Evolutionary conservation across 2,113 vertebrate species (phyloP).

Genomic region (Oxygymnocypris stewartii): DNA sequence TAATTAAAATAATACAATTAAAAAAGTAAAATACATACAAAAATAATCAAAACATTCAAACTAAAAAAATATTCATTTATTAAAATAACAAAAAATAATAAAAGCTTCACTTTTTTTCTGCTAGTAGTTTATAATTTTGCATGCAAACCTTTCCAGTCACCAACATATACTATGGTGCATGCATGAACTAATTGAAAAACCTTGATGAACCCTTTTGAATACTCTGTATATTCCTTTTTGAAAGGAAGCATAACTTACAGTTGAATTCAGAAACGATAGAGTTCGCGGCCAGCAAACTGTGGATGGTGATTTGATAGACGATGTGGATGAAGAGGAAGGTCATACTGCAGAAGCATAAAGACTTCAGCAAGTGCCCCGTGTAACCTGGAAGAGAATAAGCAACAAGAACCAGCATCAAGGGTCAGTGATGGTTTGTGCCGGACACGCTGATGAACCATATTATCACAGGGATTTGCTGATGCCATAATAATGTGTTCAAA

Average conservation of each 20-base stretch:
- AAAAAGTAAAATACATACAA: too few species aligned
- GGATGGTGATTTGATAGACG: constrained; percentile 95
- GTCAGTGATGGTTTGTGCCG: background rate
- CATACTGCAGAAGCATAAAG: constrained; percentile 91
- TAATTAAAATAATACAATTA: too few species aligned
- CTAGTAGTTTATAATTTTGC: background rate
- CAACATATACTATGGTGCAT: background rate
- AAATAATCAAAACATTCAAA: too few species aligned
- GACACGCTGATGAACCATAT: background rate
- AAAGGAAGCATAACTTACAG: constrained; percentile 84
- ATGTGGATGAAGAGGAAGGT: constrained; percentile 94
- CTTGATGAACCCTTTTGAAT: background rate
- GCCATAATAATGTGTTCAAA: background rate
- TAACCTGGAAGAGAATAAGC: constrained; percentile 78
- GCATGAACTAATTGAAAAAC: background rate
- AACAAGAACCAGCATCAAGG: constrained; percentile 15
- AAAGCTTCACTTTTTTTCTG: background rate
- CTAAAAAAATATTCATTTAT: background rate
- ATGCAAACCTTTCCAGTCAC: background rate
- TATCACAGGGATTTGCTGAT: background rate
- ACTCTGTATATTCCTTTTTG: background rate
- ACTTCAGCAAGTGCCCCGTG: constrained; percentile 92
- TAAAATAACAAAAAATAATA: background rate
- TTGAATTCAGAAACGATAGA: constrained; percentile 82
- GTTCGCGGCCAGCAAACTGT: constrained; percentile 86